phyloP scores from a whole-genome alignment of 2,113 vertebrate species.

The Gasterosteus aculeatus region DNA sequence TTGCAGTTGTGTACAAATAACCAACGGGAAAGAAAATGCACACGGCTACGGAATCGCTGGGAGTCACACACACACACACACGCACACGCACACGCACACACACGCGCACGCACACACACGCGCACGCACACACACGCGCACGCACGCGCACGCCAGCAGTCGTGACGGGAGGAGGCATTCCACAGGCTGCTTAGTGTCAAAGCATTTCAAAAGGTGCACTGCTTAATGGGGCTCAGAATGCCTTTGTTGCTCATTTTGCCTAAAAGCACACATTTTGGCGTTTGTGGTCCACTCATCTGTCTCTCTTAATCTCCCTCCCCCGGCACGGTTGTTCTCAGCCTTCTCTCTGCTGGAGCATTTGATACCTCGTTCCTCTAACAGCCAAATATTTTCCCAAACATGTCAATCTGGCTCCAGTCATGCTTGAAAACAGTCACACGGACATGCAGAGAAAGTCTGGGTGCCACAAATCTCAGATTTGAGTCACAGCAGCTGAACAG shows the following conservation, averaged over 20 bases:
- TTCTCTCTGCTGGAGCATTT: conserved; percentile 27
- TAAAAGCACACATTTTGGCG: conserved; percentile 49
- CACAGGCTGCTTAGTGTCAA: conserved; percentile 48
- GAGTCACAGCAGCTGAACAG: conserved; percentile 59
- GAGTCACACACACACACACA: background rate
- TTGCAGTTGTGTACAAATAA: background rate
- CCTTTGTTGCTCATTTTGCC: conserved; percentile 45
- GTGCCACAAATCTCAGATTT: conserved; percentile 3
- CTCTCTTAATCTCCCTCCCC: conserved; percentile 1
- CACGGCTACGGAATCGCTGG: background rate
- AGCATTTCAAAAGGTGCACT: conserved; percentile 43
- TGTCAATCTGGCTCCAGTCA: conserved; percentile 23
- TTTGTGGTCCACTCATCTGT: background rate
- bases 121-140: background rate
- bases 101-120: too few species aligned
- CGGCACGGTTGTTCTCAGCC: background rate
- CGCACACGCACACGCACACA: background rate
- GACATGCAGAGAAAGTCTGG: conserved; percentile 8
- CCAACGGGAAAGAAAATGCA: background rate
- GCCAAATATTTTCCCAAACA: conserved; percentile 33
- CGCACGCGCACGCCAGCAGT: background rate
- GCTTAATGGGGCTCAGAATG: conserved; percentile 50
- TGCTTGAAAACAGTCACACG: conserved; percentile 19
- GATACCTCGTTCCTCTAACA: conserved; percentile 24
- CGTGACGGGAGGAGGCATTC: background rate